Conservation (phyloP, 1,140 invertebrate species). For the Samia ricini region DNA sequence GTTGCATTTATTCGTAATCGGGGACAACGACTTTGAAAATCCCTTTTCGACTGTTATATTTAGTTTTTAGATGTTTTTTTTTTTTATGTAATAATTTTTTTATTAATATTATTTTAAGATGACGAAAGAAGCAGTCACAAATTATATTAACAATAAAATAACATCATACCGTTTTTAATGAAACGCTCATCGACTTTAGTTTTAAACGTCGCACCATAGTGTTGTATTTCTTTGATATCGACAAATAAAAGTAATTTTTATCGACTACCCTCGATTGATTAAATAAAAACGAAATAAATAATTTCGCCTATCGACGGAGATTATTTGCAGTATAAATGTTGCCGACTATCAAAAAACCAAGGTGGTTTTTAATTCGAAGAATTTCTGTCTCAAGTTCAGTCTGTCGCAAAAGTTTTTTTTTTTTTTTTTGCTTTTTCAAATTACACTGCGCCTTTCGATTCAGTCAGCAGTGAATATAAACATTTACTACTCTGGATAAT, state of each 20-base stretch:
- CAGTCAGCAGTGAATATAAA: not conserved
- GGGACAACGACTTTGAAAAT: not conserved
- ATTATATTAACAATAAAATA: not conserved
- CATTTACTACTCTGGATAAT: not conserved
- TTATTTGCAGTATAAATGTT: not conserved
- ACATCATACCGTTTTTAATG: not conserved
- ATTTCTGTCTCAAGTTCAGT: not conserved
- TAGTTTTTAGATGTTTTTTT: not conserved
- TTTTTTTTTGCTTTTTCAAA: not conserved
- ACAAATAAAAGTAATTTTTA: not conserved
- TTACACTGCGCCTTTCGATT: not conserved
- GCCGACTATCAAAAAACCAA: not conserved
- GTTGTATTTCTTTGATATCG: not conserved
- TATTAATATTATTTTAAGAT: too few relatives aligned
- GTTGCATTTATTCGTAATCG: conserved; percentile 61
- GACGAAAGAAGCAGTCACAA: not conserved
- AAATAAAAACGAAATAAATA: not conserved
- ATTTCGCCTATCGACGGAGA: not conserved
- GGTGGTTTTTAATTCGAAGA: not conserved
- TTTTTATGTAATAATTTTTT: not conserved
- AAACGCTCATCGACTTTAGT: not conserved
- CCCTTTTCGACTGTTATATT: conserved; percentile 5
- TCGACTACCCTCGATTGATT: not conserved
- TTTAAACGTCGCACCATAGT: not conserved
- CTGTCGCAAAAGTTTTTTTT: not conserved